These are phyloP conservation scores for Tautogolabrus adspersus DNA, from an alignment of 2,113 vertebrate genomes.

Conservation along the genomic window DNA sequence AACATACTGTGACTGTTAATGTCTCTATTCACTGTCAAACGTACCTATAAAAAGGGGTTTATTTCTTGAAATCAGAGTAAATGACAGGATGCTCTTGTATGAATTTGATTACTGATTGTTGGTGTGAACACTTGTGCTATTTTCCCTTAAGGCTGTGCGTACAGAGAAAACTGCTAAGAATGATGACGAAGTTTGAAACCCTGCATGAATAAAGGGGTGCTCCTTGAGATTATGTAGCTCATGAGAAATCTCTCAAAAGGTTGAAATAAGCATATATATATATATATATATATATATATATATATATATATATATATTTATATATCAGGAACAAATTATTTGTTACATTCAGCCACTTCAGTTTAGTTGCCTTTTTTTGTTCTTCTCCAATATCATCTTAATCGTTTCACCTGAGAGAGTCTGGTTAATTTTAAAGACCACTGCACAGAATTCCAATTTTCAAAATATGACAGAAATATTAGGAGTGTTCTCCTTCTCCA, in stretches of 20 bases:
- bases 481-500: not conserved
- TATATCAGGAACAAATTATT: too few relatives aligned
- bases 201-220: too few relatives aligned
- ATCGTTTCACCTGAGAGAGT: not conserved
- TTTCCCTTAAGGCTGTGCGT: not conserved
- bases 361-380: too few relatives aligned
- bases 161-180: not conserved
- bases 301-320: too few relatives aligned
- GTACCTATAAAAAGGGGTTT: constrained; percentile 38
- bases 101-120: constrained; percentile 11
- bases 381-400: not conserved
- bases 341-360: too few relatives aligned
- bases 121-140: constrained; percentile 5
- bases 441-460: not conserved
- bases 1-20: constrained; percentile 51
- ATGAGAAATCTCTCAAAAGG: too few relatives aligned
- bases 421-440: not conserved
- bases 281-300: too few relatives aligned
- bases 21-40: constrained; percentile 51
- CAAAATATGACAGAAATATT: not conserved
- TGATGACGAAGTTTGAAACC: not conserved
- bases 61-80: constrained; percentile 8
- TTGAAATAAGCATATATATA: too few relatives aligned
- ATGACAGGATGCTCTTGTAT: constrained; percentile 16
- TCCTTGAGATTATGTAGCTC: too few relatives aligned